A percentile compares a stretch with the other conserved stretches of the same genome.
These are phyloP conservation scores for Hedychridium roseum DNA, from an alignment of 2,888 invertebrate genomes.

Conservation along the genomic window DNA sequence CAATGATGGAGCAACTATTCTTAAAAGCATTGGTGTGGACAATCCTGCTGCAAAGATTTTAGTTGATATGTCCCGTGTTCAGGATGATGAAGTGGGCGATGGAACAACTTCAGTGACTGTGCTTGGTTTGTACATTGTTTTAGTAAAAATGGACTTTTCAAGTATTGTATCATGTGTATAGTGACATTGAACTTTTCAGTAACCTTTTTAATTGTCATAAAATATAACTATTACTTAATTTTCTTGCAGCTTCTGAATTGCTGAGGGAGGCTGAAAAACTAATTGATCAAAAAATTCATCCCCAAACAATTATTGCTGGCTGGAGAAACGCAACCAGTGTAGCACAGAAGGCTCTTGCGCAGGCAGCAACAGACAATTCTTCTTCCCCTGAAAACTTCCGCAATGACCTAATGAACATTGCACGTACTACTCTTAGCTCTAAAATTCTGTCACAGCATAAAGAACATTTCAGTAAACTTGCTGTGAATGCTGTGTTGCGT, in stretches of 20 bases:
- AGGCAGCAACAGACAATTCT: conserved; percentile 84
- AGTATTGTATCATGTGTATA: too few relatives aligned
- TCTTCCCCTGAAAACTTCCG: conserved; percentile 79
- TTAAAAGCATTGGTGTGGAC: conserved; percentile 95
- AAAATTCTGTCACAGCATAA: conserved; percentile 98
- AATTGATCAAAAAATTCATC: conserved; percentile 93
- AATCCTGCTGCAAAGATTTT: conserved; percentile 99
- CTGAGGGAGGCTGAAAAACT: conserved; percentile 95
- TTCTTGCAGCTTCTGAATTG: conserved; percentile 81
- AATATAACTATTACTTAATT: conserved; percentile 1
- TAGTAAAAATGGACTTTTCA: too few relatives aligned
- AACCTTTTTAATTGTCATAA: too few relatives aligned
- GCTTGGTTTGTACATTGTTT: conserved; percentile 66
- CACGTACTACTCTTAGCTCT: conserved; percentile 95
- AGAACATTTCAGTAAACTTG: conserved; percentile 93
- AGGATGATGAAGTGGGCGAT: conserved; percentile 99
- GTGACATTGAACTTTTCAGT: not conserved
- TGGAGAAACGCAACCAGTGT: conserved; percentile 90
- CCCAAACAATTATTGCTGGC: conserved; percentile 96
- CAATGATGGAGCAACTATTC: conserved; percentile 98
- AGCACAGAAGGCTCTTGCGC: conserved; percentile 83
- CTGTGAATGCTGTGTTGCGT: conserved; percentile 94
- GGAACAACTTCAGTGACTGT: conserved; percentile 99
- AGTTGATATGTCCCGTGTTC: conserved; percentile 98
- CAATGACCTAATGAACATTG: conserved; percentile 93